A percentile compares a stretch with the other conserved stretches of the same genome.
Evolutionary conservation across 2,797 vertebrate species (phyloP).

Genomic region (Telmatherina bonti): DNA sequence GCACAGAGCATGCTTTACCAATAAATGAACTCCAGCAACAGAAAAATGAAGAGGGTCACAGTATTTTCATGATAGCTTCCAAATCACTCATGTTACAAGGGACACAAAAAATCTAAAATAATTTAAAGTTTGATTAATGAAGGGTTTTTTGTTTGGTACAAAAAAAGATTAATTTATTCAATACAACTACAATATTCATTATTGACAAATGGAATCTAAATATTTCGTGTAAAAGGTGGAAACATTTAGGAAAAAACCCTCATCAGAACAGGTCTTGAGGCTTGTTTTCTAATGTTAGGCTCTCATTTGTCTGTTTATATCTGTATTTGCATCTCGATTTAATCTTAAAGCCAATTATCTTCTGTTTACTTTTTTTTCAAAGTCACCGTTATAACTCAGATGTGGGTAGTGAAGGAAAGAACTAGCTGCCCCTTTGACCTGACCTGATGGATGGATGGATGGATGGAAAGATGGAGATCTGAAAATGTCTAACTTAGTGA

Average conservation of each 20-base stretch:
- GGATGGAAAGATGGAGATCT: too few relatives aligned
- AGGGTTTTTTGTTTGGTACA: too few relatives aligned
- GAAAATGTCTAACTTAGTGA: background rate
- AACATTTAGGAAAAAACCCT: background rate
- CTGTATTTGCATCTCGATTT: too few relatives aligned
- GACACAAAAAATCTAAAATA: background rate
- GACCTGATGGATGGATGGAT: too few relatives aligned
- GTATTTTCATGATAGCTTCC: conserved; percentile 9
- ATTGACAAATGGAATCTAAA: too few relatives aligned
- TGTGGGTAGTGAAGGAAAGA: background rate
- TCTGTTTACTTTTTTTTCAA: background rate
- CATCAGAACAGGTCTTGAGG: background rate
- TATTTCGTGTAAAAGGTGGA: too few relatives aligned
- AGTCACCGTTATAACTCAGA: background rate
- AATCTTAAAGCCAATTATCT: too few relatives aligned
- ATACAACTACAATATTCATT: too few relatives aligned
- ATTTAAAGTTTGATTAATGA: background rate
- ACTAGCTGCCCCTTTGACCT: too few relatives aligned
- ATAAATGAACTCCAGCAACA: background rate
- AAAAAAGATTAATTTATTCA: too few relatives aligned
- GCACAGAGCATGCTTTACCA: background rate
- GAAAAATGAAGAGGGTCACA: conserved; percentile 11
- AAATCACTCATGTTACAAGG: conserved; percentile 21
- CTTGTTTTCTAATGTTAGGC: background rate
- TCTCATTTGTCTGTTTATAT: background rate